Base-by-base conservation (phyloP, 1,140 invertebrate genomes). In the Anoplolepis gracilipes region DNA sequence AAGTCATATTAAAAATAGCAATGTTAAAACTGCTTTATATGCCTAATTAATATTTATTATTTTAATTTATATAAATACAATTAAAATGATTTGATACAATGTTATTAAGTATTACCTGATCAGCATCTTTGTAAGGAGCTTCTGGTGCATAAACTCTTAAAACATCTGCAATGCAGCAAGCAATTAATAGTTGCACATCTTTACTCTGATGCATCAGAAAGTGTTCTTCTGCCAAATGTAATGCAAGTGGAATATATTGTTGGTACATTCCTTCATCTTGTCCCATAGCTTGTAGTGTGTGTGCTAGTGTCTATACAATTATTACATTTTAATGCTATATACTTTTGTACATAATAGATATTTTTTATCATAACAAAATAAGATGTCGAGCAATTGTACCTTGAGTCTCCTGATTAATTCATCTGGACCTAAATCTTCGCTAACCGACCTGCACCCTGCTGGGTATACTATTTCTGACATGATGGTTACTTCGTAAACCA, bases 141-240 rank as follows among this genome's bases (percentile, higher is more conserved):
- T 99, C 99, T n/a, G 99, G 99, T 10, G 99, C 99, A 95, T 99
- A 99, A n/a, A 99, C 98, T 85, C 99, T 95, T 55, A 99, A 96
- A 30, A 99, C 98, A 95, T 99, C 99, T 36, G 99, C 99, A 91
- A 99, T 98, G 93, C 99, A 99, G 94, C 99, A 99, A 0, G 99
- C 99, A 88, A 99, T 98, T 4, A 99, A 95, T 64, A 99, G 95
- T 92, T 99, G 98, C 0, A 99, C 98, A 96, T 99, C 99, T 91
- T 98, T 97, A 84, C 98, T 99, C 49, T 96, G 96, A 95, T 99
- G 98, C 82, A 97, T 97, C 85, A 99, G 95, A 93, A 99, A 99
- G 92, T 97, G 97, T 84, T 99, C 98, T 92, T 99, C 98, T 1
- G 98, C 98, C 70, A 99, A 96, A 95, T 99, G 98, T 62, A 99